These are phyloP conservation scores for Oscheius sp. DNA, from an alignment of 1,140 invertebrate genomes.

Conservation along the genomic window DNA sequence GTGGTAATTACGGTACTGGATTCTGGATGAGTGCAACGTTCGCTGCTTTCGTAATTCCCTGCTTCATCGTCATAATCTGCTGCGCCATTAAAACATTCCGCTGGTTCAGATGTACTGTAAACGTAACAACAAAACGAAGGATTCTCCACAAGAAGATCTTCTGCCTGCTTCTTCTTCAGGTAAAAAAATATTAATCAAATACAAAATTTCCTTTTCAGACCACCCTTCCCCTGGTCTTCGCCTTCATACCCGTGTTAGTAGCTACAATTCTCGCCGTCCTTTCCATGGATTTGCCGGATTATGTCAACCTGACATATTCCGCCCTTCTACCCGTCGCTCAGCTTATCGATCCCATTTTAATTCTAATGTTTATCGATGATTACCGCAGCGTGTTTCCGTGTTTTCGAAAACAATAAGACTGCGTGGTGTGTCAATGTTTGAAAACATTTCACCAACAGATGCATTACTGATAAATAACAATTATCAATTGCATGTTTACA, in stretches of 20 bases:
- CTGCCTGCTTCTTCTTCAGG: background rate
- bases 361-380: background rate
- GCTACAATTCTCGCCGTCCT: background rate
- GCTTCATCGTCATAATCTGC: background rate
- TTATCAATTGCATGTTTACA: too few species aligned
- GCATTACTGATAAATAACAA: too few species aligned
- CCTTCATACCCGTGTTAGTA: background rate
- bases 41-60: background rate
- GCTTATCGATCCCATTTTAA: background rate
- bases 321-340: background rate
- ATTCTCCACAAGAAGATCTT: background rate
- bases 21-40: background rate
- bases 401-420: too few species aligned
- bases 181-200: background rate
- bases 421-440: too few species aligned
- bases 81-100: background rate
- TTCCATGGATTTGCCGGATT: background rate
- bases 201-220: background rate
- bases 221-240: background rate
- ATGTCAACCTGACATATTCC: background rate
- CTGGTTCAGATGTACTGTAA: conserved; percentile 1
- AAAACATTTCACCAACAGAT: too few species aligned
- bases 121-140: background rate
- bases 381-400: background rate
- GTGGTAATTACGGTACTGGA: background rate